Evolutionary conservation across 2,797 vertebrate species (phyloP).

Genomic region (Falco berigora): DNA sequence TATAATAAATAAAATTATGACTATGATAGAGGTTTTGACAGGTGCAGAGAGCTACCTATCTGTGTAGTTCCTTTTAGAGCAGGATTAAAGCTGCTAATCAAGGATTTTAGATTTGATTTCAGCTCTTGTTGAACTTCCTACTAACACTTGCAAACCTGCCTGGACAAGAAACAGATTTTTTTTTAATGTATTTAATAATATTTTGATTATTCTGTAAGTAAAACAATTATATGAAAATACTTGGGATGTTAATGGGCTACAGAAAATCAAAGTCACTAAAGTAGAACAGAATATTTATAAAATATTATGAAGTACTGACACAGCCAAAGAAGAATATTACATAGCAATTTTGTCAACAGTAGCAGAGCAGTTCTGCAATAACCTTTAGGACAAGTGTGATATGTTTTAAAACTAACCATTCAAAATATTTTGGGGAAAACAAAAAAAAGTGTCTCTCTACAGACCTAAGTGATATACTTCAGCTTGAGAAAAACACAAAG

Average conservation of each 20-base stretch:
- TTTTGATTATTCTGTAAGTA: neutral
- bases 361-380: conserved; percentile 23
- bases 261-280: conserved; percentile 55
- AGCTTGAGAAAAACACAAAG: conserved; percentile 29
- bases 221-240: neutral
- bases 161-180: neutral
- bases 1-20: conserved; percentile 9
- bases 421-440: neutral
- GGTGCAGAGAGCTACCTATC: neutral
- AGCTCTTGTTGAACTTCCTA: neutral
- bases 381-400: conserved; percentile 4
- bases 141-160: neutral
- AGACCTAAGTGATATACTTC: conserved; percentile 19
- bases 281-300: neutral
- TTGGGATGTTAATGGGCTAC: neutral
- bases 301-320: neutral
- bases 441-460: neutral
- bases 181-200: neutral
- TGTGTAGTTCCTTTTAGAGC: neutral
- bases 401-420: conserved; percentile 30
- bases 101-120: neutral
- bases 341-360: conserved; percentile 12
- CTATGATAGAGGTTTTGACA: neutral
- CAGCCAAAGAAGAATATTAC: neutral
- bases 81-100: neutral